phyloP scores from a whole-genome alignment of 2,797 vertebrate species.

The Mus minutoides region DNA sequence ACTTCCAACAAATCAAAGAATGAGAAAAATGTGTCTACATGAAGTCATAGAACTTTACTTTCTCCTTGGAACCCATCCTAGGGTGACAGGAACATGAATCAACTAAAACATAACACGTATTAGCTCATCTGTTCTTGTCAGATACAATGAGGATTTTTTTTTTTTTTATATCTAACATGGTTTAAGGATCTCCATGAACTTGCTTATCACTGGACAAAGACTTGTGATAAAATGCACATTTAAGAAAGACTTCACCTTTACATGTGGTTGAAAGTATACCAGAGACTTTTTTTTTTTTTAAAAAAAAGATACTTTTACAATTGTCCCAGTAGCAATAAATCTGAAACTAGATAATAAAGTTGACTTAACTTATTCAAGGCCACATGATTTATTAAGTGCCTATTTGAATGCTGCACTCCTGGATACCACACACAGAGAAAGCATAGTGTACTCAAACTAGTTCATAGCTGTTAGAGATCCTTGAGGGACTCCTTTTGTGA shows the following conservation, averaged over 20 bases:
- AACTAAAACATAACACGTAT: constrained; percentile 24
- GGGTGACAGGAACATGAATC: not conserved
- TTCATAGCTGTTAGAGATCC: not conserved
- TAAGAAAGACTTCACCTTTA: constrained; percentile 51
- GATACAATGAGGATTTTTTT: constrained; percentile 10
- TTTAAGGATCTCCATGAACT: constrained; percentile 15
- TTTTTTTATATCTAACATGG: not conserved
- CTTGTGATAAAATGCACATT: not conserved
- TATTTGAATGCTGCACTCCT: constrained; percentile 42
- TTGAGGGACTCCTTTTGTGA: constrained; percentile 17
- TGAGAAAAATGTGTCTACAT: not conserved
- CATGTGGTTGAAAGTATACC: not conserved
- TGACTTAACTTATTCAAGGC: not conserved
- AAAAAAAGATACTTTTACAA: not conserved
- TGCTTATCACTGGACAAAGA: constrained; percentile 37
- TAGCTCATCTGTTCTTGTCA: constrained; percentile 33
- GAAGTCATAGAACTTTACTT: not conserved
- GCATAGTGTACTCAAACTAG: not conserved
- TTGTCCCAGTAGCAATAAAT: constrained; percentile 30
- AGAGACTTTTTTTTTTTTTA: not conserved
- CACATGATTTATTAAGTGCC: constrained; percentile 56
- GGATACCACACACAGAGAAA: constrained; percentile 45
- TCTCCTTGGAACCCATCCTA: not conserved
- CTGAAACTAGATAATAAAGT: not conserved
- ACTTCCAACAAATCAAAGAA: not conserved